These are phyloP conservation scores for Adelosebastes latens DNA, from an alignment of 2,797 vertebrate species.

Conservation along the genomic window DNA sequence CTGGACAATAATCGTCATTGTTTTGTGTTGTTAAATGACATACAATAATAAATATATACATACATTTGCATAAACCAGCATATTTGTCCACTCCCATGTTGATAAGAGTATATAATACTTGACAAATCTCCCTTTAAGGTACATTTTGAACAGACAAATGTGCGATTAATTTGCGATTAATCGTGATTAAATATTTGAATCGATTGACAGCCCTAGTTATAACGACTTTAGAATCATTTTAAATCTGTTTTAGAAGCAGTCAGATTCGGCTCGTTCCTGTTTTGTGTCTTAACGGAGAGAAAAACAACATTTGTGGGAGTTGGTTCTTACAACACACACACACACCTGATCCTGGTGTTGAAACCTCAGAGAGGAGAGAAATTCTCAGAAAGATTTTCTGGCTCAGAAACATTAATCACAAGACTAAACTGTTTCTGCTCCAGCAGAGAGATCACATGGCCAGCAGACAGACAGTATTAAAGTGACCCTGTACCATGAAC, in stretches of 20 bases:
- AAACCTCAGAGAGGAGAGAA: background rate
- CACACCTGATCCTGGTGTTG: constrained; percentile 7
- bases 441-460: constrained; percentile 11
- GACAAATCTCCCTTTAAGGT: no score
- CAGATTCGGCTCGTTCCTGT: background rate
- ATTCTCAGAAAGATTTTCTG: constrained; percentile 43
- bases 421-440: background rate
- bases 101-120: no score
- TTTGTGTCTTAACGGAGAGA: background rate
- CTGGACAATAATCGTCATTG: no score
- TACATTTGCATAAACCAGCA: no score
- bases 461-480: background rate
- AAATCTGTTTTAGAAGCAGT: background rate
- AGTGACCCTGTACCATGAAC: background rate
- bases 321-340: constrained; percentile 6
- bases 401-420: constrained; percentile 35
- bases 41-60: no score
- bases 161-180: no score
- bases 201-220: no score
- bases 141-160: no score
- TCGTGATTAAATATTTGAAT: no score
- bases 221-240: background rate
- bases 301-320: constrained; percentile 15
- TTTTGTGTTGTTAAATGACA: no score
- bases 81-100: background rate